A percentile compares a stretch with the other conserved stretches of the same genome.
These are phyloP conservation scores for Acleris holmiana DNA, from an alignment of 2,888 invertebrate genomes.

Conservation along the genomic window DNA sequence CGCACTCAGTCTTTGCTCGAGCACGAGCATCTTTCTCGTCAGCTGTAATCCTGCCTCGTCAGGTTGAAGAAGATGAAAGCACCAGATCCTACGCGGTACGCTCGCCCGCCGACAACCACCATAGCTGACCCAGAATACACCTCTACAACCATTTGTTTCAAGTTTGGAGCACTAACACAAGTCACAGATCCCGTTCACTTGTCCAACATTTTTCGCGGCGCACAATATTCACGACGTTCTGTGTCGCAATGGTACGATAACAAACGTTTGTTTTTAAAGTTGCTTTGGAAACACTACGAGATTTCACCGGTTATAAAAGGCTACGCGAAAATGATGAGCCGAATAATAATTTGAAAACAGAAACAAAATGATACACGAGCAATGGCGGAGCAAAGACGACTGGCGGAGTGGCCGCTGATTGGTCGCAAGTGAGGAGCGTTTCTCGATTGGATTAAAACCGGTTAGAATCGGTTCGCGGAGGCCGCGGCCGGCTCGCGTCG, in stretches of 20 bases:
- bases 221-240: conserved; percentile 19
- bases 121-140: conserved; percentile 70
- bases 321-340: conserved; percentile 46
- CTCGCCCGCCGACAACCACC: conserved; percentile 68
- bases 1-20: conserved; percentile 79
- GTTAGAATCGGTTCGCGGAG: conserved; percentile 75
- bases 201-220: conserved; percentile 74
- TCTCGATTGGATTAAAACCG: conserved; percentile 74
- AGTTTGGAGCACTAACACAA: conserved; percentile 47
- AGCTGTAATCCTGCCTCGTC: conserved; percentile 80
- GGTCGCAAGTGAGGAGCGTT: conserved; percentile 70
- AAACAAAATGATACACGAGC: conserved; percentile 53
- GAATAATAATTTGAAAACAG: conserved; percentile 52
- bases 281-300: conserved; percentile 25
- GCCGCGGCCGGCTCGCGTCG: conserved; percentile 74
- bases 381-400: conserved; percentile 61
- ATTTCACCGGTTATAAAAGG: conserved; percentile 30
- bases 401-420: conserved; percentile 73
- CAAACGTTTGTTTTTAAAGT: background rate
- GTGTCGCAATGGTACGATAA: conserved; percentile 9
- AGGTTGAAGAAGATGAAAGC: conserved; percentile 79
- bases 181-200: conserved; percentile 58
- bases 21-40: conserved; percentile 80
- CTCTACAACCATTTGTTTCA: conserved; percentile 76
- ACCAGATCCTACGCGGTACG: conserved; percentile 68